Conservation (phyloP, 2,113 vertebrate genomes). For the Caracal caracal region DNA sequence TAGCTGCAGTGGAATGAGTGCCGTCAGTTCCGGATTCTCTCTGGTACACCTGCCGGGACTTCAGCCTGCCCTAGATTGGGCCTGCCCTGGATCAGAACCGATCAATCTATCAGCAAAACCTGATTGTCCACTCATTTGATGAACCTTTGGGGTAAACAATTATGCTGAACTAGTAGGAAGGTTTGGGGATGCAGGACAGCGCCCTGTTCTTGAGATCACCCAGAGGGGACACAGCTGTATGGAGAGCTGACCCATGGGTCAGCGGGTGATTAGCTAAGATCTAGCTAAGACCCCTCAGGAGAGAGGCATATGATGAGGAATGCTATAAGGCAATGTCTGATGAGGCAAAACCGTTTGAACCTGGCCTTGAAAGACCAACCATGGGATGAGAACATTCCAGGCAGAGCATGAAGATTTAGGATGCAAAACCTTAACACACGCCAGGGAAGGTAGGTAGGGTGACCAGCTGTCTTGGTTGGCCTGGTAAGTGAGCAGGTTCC, state of each 20-base stretch:
- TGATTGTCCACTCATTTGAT: neutral
- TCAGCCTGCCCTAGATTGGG: neutral
- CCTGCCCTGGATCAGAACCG: neutral
- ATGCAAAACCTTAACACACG: neutral
- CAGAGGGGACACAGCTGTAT: too few relatives aligned
- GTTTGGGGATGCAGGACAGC: rapidly evolving
- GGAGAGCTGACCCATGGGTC: neutral
- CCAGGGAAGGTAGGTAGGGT: neutral
- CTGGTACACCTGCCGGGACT: neutral
- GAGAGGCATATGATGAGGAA: neutral
- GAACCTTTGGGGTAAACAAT: neutral
- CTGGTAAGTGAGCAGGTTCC: neutral
- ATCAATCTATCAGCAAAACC: neutral
- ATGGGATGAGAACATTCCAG: neutral
- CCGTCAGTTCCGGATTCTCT: neutral
- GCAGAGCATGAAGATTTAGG: neutral
- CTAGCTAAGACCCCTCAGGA: neutral
- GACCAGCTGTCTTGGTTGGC: neutral
- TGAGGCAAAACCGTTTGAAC: neutral
- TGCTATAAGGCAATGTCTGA: neutral
- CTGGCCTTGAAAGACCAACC: neutral
- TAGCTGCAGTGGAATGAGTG: neutral
- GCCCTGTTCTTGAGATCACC: neutral
- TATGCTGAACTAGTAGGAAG: neutral
- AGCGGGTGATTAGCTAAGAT: neutral